Conservation (phyloP, 1,140 invertebrate genomes). For the Drosophila obscura region DNA sequence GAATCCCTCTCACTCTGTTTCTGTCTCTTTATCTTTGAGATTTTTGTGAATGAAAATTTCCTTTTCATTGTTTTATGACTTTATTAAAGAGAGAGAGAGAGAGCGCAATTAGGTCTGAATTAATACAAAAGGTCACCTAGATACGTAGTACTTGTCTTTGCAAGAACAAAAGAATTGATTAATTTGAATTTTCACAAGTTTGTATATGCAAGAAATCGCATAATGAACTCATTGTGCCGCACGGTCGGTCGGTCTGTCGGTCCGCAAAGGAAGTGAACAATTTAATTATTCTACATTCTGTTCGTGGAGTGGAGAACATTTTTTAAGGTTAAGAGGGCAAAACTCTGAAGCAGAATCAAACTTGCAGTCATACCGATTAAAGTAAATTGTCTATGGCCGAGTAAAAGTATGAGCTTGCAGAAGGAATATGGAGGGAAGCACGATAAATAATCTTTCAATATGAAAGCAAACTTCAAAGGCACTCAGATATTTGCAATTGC, state of each 20-base stretch:
- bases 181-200: slow-evolving; percentile 69
- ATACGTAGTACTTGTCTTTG: slow-evolving; percentile 9
- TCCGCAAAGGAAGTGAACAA: slow-evolving; percentile 68
- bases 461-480: slow-evolving; percentile 39
- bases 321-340: slow-evolving; percentile 69
- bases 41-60: neutral
- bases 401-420: slow-evolving; percentile 59
- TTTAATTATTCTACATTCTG: slow-evolving; percentile 67
- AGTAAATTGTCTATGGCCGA: slow-evolving; percentile 58
- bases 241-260: neutral
- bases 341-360: slow-evolving; percentile 36
- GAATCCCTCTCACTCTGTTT: neutral
- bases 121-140: slow-evolving; percentile 67
- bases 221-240: slow-evolving; percentile 67
- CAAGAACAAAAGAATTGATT: slow-evolving; percentile 78
- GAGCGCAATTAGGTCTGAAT: slow-evolving; percentile 56
- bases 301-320: slow-evolving; percentile 11
- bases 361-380: slow-evolving; percentile 40
- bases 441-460: slow-evolving; percentile 27
- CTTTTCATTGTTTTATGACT: slow-evolving; percentile 22
- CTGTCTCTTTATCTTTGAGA: neutral
- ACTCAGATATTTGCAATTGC: slow-evolving; percentile 25
- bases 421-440: slow-evolving; percentile 6
- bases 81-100: slow-evolving; percentile 13
- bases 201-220: slow-evolving; percentile 55